These are phyloP conservation scores for Pocillopora grandis DNA, from an alignment of 92 coral and sea anemone genomes.

Conservation along the genomic window DNA sequence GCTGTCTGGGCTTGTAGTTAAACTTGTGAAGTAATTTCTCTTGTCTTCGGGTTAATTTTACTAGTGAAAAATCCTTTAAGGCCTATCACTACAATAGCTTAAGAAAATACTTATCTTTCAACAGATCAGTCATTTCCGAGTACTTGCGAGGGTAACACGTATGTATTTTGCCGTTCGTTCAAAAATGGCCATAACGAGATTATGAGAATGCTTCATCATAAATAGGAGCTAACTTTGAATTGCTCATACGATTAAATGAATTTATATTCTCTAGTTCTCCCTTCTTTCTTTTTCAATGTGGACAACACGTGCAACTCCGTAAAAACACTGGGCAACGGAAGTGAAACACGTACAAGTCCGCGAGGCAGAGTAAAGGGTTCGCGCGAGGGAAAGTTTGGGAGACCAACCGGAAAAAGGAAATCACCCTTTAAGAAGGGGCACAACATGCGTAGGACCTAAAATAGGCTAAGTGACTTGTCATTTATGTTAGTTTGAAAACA, in stretches of 20 bases:
- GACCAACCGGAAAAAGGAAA: constrained; percentile 1
- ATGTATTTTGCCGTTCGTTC: background rate
- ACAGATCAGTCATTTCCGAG: background rate
- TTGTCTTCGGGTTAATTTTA: background rate
- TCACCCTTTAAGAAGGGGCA: background rate
- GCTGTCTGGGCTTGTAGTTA: too few species aligned
- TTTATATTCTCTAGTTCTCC: background rate
- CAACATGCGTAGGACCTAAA: background rate
- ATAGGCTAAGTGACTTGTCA: too few species aligned
- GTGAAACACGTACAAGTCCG: background rate
- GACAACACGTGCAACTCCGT: background rate
- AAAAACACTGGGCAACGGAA: background rate
- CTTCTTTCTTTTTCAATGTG: background rate
- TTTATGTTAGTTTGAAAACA: too few species aligned
- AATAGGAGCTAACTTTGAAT: background rate
- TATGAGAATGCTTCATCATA: background rate
- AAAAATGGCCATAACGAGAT: background rate
- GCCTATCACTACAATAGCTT: background rate
- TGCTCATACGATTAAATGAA: background rate
- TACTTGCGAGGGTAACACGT: constrained; percentile 14
- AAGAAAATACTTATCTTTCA: too few species aligned
- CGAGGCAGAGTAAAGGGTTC: background rate
- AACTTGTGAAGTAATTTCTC: background rate
- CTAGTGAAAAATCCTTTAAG: background rate
- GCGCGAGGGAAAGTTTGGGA: background rate